Evolutionary conservation across 2,888 invertebrate species (phyloP).

Genomic region (Corbicula japonica): DNA sequence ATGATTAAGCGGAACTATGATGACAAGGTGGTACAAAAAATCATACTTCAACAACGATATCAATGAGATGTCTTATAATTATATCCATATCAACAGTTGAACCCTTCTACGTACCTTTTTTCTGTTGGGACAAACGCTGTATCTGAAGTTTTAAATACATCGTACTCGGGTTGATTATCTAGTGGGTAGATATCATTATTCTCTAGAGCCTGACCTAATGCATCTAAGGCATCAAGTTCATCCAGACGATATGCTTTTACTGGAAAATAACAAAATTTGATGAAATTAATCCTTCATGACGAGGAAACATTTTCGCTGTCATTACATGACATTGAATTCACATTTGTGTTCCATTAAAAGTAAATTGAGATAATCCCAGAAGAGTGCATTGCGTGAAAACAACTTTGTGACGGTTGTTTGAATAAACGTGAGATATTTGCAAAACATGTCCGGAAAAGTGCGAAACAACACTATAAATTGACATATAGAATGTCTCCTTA

Average conservation of each 20-base stretch:
- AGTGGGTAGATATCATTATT: neutral
- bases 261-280: neutral
- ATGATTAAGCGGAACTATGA: neutral
- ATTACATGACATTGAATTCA: neutral
- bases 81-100: too few species aligned
- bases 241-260: constrained; percentile 30
- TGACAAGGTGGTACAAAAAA: neutral
- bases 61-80: too few species aligned
- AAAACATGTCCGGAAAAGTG: too few species aligned
- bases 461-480: too few species aligned
- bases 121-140: constrained; percentile 17
- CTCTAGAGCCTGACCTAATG: neutral
- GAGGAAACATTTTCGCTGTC: neutral
- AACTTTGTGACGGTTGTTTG: too few species aligned
- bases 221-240: constrained; percentile 24
- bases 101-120: constrained; percentile 30
- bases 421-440: too few species aligned
- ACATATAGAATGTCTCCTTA: too few species aligned
- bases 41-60: too few species aligned
- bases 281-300: neutral
- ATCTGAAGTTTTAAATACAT: neutral
- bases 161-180: neutral
- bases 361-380: neutral
- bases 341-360: neutral
- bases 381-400: too few species aligned